A percentile compares a stretch with the other conserved stretches of the same genome.
Evolutionary conservation across 1,140 invertebrate species (phyloP).

Genomic region (Musca vetustissima): DNA sequence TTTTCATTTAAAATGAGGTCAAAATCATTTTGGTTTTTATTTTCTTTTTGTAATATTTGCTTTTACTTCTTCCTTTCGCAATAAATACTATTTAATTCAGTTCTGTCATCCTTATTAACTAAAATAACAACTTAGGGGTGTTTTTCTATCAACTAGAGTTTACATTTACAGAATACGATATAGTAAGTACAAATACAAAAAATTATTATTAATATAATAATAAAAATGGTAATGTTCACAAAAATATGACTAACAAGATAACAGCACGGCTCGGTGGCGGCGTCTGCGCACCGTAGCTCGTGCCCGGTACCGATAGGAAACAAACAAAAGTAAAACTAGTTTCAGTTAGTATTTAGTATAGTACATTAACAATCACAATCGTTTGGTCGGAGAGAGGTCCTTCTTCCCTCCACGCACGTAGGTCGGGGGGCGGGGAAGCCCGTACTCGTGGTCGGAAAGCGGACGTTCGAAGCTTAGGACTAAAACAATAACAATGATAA

Average conservation of each 20-base stretch:
- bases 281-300: neutral
- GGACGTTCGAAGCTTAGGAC: neutral
- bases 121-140: slow-evolving; percentile 9
- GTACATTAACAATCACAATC: slow-evolving; percentile 17
- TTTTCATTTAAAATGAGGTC: no score
- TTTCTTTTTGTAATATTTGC: no score
- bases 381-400: neutral
- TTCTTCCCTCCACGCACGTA: no score
- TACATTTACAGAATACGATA: neutral
- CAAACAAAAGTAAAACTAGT: slow-evolving; percentile 8
- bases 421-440: no score
- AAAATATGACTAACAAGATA: neutral
- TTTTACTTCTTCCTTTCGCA: no score
- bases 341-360: neutral
- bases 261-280: neutral
- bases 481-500: slow-evolving; percentile 13
- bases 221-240: slow-evolving; percentile 15
- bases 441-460: no score
- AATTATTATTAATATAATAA: slow-evolving; percentile 25
- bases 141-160: no score
- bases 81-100: neutral
- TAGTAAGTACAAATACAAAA: slow-evolving; percentile 9
- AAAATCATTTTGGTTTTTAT: no score
- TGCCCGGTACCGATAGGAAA: no score
- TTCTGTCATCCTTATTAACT: neutral